Evolutionary conservation across 2,888 invertebrate species (phyloP).

Genomic region (Standfussiana lucernea): DNA sequence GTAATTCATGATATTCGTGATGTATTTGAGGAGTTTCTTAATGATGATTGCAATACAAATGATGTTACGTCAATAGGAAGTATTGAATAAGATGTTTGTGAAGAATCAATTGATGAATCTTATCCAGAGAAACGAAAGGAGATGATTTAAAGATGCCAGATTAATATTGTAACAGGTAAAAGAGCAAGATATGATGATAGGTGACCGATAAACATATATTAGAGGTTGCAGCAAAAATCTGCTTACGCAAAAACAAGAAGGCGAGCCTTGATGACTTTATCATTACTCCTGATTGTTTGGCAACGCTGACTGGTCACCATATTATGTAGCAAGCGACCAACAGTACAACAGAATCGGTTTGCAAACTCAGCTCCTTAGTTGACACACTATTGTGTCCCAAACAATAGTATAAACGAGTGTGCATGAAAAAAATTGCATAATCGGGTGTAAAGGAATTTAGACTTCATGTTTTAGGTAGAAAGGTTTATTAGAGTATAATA

Average conservation of each 20-base stretch:
- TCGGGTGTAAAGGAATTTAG: slow-evolving; percentile 49
- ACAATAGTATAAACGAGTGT: slow-evolving; percentile 72
- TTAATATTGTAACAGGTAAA: not conserved
- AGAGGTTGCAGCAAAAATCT: slow-evolving; percentile 24
- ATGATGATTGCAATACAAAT: slow-evolving; percentile 43
- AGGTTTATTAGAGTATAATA: slow-evolving; percentile 27
- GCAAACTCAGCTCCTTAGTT: slow-evolving; percentile 75
- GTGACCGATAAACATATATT: slow-evolving; percentile 6
- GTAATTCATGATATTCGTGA: slow-evolving; percentile 55
- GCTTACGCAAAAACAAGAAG: slow-evolving; percentile 47
- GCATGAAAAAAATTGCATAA: slow-evolving; percentile 60
- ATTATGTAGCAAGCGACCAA: slow-evolving; percentile 52
- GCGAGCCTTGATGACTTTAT: slow-evolving; percentile 56
- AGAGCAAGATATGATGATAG: not conserved
- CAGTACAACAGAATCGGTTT: slow-evolving; percentile 67
- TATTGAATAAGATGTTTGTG: slow-evolving; percentile 32
- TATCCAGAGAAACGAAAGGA: slow-evolving; percentile 6
- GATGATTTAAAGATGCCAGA: not conserved
- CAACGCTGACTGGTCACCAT: slow-evolving; percentile 52
- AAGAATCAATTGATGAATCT: not conserved
- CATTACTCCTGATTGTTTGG: slow-evolving; percentile 52
- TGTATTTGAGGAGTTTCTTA: slow-evolving; percentile 47
- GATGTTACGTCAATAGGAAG: slow-evolving; percentile 46
- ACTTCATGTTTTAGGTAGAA: slow-evolving; percentile 44
- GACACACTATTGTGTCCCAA: slow-evolving; percentile 76